Conservation (phyloP, 2,113 vertebrate species). For the Connochaetes taurinus region DNA sequence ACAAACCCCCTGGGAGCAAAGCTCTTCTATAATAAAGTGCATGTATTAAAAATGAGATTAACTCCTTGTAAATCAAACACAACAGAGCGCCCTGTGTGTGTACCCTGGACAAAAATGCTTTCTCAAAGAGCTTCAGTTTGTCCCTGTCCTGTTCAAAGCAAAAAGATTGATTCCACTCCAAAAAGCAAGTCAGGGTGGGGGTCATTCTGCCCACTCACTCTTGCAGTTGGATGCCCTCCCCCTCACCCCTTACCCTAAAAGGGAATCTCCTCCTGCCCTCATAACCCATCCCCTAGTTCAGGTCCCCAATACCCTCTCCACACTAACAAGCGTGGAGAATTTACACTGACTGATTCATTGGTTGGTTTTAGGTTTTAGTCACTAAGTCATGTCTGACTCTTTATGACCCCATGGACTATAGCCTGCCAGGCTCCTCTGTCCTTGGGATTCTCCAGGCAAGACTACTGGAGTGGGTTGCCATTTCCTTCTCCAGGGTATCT, state of each 20-base stretch:
- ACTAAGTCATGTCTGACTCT: background rate
- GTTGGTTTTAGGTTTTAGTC: background rate
- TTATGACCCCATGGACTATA: background rate
- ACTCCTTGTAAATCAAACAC: slow-evolving; percentile 62
- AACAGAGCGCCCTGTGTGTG: background rate
- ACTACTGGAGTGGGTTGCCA: background rate
- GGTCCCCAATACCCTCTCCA: background rate
- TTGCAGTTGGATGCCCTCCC: no score
- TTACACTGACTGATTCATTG: background rate
- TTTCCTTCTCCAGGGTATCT: background rate
- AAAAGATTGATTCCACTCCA: background rate
- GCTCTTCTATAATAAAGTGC: slow-evolving; percentile 61
- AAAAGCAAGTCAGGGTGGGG: background rate
- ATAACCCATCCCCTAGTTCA: background rate
- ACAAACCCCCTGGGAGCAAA: slow-evolving; percentile 37
- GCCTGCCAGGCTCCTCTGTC: background rate
- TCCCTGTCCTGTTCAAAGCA: background rate
- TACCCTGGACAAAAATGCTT: background rate
- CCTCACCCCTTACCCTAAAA: background rate
- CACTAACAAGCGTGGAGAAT: background rate
- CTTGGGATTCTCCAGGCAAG: background rate
- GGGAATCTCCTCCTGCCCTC: background rate
- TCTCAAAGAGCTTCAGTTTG: slow-evolving; percentile 23
- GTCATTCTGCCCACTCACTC: background rate
- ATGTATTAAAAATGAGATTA: slow-evolving; percentile 65